phyloP scores from a whole-genome alignment of 2,113 vertebrate species.

The Donacobius atricapilla region DNA sequence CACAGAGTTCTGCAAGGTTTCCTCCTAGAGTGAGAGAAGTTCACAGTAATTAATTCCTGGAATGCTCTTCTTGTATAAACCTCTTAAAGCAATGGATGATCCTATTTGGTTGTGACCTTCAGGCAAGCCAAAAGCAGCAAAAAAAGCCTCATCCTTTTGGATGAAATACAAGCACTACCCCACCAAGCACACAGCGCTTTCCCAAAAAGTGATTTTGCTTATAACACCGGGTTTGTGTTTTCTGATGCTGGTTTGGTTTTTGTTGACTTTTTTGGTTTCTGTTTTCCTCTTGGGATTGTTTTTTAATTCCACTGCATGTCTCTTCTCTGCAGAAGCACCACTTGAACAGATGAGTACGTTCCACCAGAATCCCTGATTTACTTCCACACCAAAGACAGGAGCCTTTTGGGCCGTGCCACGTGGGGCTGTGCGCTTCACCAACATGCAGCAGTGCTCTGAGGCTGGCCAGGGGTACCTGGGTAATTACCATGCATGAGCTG shows the following conservation, averaged over 20 bases:
- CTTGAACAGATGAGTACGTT: background rate
- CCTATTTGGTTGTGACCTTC: background rate
- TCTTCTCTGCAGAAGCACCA: background rate
- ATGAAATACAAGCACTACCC: background rate
- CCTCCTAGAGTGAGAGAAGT: background rate
- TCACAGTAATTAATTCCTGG: background rate
- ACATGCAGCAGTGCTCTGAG: background rate
- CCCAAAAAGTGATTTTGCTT: background rate
- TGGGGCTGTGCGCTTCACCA: background rate
- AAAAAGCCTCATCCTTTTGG: background rate
- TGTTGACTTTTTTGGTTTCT: background rate
- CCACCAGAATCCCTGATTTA: background rate
- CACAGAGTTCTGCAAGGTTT: background rate
- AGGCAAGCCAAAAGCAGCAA: background rate
- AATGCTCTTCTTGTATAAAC: conserved; percentile 18
- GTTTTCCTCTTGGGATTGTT: background rate
- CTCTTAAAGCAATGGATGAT: background rate
- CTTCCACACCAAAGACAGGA: background rate
- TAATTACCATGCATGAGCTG: conserved; percentile 3
- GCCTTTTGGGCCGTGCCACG: background rate
- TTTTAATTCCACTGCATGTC: background rate
- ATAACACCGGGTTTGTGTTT: background rate
- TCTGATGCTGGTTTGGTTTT: background rate
- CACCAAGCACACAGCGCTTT: background rate
- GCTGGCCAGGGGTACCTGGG: background rate